These are phyloP conservation scores for Meles meles DNA, from an alignment of 2,113 vertebrate species.

Conservation along the genomic window DNA sequence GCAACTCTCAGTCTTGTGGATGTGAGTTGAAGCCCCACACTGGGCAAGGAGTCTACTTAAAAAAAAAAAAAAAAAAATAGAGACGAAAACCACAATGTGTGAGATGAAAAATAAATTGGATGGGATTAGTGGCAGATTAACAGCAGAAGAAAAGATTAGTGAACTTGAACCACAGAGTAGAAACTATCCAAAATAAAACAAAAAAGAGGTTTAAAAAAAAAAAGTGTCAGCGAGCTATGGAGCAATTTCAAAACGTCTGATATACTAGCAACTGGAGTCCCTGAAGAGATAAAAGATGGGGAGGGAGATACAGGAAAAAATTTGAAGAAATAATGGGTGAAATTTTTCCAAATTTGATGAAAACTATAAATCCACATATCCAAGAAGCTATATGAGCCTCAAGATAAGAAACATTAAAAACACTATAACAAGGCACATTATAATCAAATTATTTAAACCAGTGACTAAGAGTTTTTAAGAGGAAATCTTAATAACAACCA, in stretches of 20 bases:
- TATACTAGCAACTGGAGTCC: background rate
- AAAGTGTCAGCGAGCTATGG: background rate
- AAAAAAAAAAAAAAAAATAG: background rate
- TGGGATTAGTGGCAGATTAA: background rate
- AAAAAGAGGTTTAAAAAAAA: background rate
- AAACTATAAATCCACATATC: background rate
- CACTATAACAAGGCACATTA: background rate
- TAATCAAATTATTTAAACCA: background rate
- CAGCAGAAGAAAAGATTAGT: background rate
- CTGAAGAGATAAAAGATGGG: background rate
- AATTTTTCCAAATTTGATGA: background rate
- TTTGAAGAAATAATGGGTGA: background rate
- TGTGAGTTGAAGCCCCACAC: background rate
- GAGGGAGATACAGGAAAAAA: background rate
- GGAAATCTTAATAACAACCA: background rate
- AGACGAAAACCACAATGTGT: background rate
- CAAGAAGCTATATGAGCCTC: background rate
- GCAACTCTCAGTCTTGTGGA: background rate
- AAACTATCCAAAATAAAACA: constrained; percentile 28
- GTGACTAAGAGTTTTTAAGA: background rate
- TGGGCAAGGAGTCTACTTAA: background rate
- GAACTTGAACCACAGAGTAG: background rate
- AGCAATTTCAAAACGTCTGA: background rate
- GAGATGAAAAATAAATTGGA: background rate
- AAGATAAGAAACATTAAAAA: background rate